Conservation (phyloP, 1,140 invertebrate genomes). For the Coenobita brevimanus region DNA sequence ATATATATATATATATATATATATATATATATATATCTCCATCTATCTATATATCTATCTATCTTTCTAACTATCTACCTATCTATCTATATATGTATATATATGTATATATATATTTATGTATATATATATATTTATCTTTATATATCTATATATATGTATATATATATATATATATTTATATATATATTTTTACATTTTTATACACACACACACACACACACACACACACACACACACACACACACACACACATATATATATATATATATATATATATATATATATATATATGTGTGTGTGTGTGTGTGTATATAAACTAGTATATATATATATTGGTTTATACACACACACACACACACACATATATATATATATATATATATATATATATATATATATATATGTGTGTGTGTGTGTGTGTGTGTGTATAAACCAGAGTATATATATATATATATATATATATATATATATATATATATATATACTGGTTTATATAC, state of each 20-base stretch:
- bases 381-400: neutral
- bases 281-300: constrained; percentile 12
- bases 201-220: no score
- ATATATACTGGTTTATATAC: neutral
- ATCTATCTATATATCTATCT: no score
- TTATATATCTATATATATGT: neutral
- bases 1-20: no score
- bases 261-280: constrained; percentile 21
- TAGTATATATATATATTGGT: constrained; percentile 1
- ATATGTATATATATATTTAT: neutral
- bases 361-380: constrained; percentile 2
- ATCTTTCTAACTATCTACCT: no score
- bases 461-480: neutral
- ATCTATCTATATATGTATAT: no score
- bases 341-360: constrained; percentile 1
- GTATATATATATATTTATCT: neutral
- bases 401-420: neutral
- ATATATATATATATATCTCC: no score
- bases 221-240: neutral
- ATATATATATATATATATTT: no score
- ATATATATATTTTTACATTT: no score
- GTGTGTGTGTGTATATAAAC: neutral
- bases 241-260: neutral
- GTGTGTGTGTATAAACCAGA: neutral
- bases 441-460: neutral